Conservation (phyloP, 2,888 invertebrate species). For the Epiblema foenella region DNA sequence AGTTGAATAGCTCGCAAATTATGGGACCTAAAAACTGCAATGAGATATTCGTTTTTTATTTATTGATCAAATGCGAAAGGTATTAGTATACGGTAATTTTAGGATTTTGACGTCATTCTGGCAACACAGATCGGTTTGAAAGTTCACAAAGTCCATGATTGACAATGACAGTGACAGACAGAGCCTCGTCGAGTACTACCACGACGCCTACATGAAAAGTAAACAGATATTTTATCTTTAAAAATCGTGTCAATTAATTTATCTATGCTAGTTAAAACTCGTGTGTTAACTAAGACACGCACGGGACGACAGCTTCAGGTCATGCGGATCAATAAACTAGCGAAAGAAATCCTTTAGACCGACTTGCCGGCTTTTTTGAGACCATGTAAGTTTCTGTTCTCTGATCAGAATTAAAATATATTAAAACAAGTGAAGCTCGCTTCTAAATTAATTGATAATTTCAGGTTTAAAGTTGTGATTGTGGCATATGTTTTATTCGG, state of each 20-base stretch:
- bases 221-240: constrained; percentile 42
- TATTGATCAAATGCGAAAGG: too few species aligned
- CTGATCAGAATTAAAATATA: neutral
- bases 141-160: neutral
- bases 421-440: constrained; percentile 3
- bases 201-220: constrained; percentile 42
- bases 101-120: too few species aligned
- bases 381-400: constrained; percentile 26
- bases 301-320: neutral
- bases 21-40: too few species aligned
- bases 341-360: neutral
- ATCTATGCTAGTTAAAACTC: constrained; percentile 28
- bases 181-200: neutral
- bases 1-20: too few species aligned
- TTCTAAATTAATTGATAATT: constrained; percentile 43
- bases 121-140: too few species aligned
- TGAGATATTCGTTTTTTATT: too few species aligned
- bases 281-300: neutral
- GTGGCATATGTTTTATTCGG: constrained; percentile 56
- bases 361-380: constrained; percentile 23
- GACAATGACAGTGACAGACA: neutral
- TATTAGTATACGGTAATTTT: too few species aligned
- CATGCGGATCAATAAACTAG: neutral
- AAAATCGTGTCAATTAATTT: constrained; percentile 35
- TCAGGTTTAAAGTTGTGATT: constrained; percentile 63